These are phyloP conservation scores for Myotis brandtii DNA, from an alignment of 2,113 vertebrate species.

Conservation along the genomic window DNA sequence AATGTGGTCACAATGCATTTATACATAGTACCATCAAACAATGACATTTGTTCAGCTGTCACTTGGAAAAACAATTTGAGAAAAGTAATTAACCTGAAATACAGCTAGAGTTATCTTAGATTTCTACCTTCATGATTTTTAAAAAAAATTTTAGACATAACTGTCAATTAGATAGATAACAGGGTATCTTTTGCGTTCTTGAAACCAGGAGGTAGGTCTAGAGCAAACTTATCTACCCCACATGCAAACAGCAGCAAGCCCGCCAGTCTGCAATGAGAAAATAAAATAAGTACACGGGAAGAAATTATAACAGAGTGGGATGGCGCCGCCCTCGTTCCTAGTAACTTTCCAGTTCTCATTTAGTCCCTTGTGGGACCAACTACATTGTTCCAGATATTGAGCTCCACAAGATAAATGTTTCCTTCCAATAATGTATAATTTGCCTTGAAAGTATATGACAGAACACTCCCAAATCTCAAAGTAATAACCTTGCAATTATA, in stretches of 20 bases:
- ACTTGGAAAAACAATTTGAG: slow-evolving; percentile 21
- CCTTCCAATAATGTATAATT: neutral
- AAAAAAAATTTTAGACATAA: slow-evolving; percentile 25
- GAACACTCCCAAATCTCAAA: neutral
- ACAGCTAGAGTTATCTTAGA: neutral
- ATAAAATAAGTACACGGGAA: neutral
- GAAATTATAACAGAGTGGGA: neutral
- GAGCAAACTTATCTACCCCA: neutral
- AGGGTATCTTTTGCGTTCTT: neutral
- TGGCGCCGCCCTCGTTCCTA: neutral
- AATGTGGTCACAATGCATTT: slow-evolving; percentile 9
- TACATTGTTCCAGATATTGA: neutral
- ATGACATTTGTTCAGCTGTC: neutral
- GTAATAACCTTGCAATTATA: neutral
- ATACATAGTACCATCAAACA: neutral
- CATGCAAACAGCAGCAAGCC: neutral
- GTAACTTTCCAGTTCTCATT: neutral
- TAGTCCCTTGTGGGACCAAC: neutral
- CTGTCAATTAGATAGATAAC: neutral
- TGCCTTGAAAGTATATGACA: neutral
- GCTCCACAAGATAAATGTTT: neutral
- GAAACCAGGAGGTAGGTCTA: neutral
- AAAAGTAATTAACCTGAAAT: slow-evolving; percentile 29
- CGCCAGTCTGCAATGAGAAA: neutral
- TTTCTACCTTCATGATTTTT: neutral